Conservation (phyloP, 2,113 vertebrate genomes). For the Capreolus pygargus region DNA sequence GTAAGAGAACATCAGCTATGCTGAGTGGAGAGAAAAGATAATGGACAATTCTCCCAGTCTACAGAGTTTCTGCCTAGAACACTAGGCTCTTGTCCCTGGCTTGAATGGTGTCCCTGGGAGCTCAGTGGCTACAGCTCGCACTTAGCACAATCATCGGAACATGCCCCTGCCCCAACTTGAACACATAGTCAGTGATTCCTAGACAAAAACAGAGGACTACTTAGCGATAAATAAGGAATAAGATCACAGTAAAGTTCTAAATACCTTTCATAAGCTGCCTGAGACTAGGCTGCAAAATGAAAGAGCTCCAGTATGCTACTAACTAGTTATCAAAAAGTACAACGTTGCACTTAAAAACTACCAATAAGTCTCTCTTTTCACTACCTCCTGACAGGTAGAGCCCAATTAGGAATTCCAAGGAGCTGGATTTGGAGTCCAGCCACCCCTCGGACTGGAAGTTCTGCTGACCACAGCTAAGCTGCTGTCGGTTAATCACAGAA, state of each 20-base stretch:
- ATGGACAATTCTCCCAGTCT: neutral
- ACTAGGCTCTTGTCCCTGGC: neutral
- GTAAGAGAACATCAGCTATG: neutral
- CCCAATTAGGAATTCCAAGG: conserved; percentile 19
- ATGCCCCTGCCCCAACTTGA: neutral
- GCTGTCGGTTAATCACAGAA: neutral
- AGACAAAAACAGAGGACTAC: neutral
- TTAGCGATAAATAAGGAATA: neutral
- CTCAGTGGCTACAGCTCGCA: neutral
- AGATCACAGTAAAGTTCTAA: neutral
- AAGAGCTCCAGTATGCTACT: conserved; percentile 6
- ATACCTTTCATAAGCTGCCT: conserved; percentile 1
- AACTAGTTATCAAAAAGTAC: conserved; percentile 26
- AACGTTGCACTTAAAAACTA: neutral
- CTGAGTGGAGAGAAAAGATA: neutral
- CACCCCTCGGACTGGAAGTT: neutral
- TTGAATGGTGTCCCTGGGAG: neutral
- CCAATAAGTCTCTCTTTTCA: neutral
- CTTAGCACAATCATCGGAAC: neutral
- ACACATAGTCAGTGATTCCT: neutral
- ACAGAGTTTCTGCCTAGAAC: conserved; percentile 17
- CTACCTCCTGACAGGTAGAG: conserved; percentile 24
- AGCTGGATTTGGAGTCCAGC: conserved; percentile 6
- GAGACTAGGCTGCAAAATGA: neutral
- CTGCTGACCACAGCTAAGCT: conserved; percentile 18